phyloP scores from a whole-genome alignment of 2,113 vertebrate species.

The Lipophrys pholis region DNA sequence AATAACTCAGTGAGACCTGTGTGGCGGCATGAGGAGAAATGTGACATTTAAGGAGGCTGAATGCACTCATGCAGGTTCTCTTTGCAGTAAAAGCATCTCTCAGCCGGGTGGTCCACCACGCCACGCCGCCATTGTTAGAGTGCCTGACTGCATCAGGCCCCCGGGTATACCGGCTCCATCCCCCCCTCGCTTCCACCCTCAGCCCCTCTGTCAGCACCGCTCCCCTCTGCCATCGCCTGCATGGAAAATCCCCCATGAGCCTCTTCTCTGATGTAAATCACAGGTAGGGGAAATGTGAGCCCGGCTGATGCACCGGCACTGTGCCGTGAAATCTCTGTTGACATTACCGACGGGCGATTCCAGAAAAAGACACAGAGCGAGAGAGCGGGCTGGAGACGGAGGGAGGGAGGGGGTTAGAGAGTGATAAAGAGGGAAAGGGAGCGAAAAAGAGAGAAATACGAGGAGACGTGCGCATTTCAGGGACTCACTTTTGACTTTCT shows the following conservation, averaged over 20 bases:
- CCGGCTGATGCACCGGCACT: constrained; percentile 70
- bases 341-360: constrained; percentile 75
- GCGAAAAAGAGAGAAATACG: constrained; percentile 30
- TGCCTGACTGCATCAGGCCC: constrained; percentile 60
- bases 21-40: constrained; percentile 1
- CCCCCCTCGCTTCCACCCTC: not conserved
- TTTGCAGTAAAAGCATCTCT: constrained; percentile 69
- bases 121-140: constrained; percentile 66
- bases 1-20: constrained; percentile 18
- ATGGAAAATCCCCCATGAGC: constrained; percentile 75
- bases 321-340: constrained; percentile 81
- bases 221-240: constrained; percentile 33
- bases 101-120: constrained; percentile 50
- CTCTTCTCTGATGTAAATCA: constrained; percentile 80
- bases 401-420: constrained; percentile 29
- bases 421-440: constrained; percentile 53
- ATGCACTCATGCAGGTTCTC: constrained; percentile 55
- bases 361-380: constrained; percentile 67
- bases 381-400: not conserved
- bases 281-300: constrained; percentile 75
- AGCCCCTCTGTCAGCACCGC: not conserved
- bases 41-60: constrained; percentile 61
- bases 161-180: constrained; percentile 30
- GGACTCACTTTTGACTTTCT: constrained; percentile 54
- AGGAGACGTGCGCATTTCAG: constrained; percentile 56